These are phyloP conservation scores for Steatocranus sp. DNA, from an alignment of 2,797 vertebrate species.

Conservation along the genomic window DNA sequence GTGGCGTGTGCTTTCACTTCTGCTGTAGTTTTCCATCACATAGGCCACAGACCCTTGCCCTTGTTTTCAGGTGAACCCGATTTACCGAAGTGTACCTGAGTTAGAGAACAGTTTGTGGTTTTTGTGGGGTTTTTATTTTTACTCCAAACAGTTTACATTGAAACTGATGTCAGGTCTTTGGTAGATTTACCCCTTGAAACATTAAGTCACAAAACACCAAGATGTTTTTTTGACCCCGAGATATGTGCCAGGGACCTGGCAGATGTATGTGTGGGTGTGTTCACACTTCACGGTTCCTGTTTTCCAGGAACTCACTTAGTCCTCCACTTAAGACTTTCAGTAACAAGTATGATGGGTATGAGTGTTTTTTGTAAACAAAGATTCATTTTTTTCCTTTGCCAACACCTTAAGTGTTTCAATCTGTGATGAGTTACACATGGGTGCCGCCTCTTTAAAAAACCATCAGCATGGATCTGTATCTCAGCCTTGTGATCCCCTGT, in stretches of 20 bases:
- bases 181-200: neutral
- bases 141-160: neutral
- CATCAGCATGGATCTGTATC: constrained; percentile 53
- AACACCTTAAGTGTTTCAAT: constrained; percentile 5
- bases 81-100: neutral
- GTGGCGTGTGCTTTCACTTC: neutral
- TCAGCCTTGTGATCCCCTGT: constrained; percentile 18
- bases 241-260: neutral
- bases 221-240: neutral
- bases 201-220: neutral
- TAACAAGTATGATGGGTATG: neutral
- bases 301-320: neutral
- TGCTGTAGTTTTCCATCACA: neutral
- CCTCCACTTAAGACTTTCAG: neutral
- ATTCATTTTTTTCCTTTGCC: neutral
- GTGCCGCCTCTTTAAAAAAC: constrained; percentile 53
- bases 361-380: neutral
- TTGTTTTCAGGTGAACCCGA: neutral
- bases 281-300: neutral
- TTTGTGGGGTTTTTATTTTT: fast-evolving
- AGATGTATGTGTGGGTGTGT: neutral
- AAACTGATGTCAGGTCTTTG: neutral
- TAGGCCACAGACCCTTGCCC: neutral
- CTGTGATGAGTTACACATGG: constrained; percentile 45
- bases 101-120: neutral